A percentile compares a stretch with the other conserved stretches of the same genome.
Conservation (phyloP, 2,797 vertebrate genomes). For the Vultur gryphus region DNA sequence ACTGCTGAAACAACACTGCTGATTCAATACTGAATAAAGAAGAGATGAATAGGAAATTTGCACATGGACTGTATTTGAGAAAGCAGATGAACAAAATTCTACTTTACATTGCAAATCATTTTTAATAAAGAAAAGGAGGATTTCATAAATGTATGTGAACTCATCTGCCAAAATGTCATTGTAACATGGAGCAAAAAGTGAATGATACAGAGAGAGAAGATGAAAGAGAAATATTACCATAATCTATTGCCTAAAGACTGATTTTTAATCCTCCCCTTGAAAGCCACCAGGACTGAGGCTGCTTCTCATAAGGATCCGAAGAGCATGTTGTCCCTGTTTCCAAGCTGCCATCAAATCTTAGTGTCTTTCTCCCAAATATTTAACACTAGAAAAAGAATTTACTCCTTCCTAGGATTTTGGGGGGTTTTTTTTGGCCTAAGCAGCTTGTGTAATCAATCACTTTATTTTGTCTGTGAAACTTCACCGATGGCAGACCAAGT, state of each 20-base stretch:
- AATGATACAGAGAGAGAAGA: background rate
- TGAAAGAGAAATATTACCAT: slow-evolving; percentile 23
- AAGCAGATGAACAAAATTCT: background rate
- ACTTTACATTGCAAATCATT: slow-evolving; percentile 8
- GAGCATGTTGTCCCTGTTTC: background rate
- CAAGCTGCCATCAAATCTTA: background rate
- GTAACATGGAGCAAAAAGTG: background rate
- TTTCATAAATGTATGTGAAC: background rate
- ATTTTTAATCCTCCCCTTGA: background rate
- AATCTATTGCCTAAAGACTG: background rate
- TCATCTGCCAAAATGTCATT: background rate
- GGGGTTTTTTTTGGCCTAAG: background rate
- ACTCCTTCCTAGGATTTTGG: background rate
- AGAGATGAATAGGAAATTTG: slow-evolving; percentile 22
- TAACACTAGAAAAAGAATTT: background rate
- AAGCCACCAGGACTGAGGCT: background rate
- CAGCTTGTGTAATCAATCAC: background rate
- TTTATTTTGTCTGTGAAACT: background rate
- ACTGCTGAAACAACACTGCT: background rate
- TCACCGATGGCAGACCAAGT: background rate
- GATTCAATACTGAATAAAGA: background rate
- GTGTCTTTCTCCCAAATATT: background rate
- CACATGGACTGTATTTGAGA: background rate
- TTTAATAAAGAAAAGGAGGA: background rate
- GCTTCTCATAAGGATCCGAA: background rate